These are phyloP conservation scores for Platyrinchus mystaceus DNA, from an alignment of 2,797 vertebrate species.

Conservation along the genomic window DNA sequence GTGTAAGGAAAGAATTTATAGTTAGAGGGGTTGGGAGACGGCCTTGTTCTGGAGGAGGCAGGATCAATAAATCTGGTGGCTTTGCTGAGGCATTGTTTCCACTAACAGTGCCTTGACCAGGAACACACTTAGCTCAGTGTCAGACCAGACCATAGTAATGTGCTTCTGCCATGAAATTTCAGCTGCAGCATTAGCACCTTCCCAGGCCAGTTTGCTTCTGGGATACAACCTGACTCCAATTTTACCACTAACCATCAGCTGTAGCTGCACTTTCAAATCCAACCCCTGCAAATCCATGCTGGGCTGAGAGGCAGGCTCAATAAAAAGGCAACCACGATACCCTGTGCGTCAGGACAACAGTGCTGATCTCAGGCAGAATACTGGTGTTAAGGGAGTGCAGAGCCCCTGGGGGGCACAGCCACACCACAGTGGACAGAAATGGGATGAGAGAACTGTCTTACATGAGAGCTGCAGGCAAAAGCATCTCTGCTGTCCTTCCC, in stretches of 20 bases:
- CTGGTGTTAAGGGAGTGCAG: background rate
- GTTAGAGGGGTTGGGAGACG: background rate
- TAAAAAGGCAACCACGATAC: accelerated
- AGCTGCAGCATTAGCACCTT: background rate
- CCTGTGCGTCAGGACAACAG: background rate
- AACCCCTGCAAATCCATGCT: background rate
- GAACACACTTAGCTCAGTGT: background rate
- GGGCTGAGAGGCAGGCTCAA: background rate
- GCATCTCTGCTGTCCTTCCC: background rate
- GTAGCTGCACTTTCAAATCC: background rate
- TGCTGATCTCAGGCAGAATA: background rate
- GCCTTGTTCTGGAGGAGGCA: background rate
- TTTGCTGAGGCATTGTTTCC: background rate
- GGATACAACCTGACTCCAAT: background rate
- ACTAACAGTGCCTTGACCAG: background rate
- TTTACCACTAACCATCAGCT: background rate
- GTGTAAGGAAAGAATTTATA: background rate
- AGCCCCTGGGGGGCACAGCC: background rate
- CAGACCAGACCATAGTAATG: background rate
- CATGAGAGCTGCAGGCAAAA: background rate
- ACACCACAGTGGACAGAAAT: background rate
- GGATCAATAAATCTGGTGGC: background rate
- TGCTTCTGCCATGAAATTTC: background rate
- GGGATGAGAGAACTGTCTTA: background rate
- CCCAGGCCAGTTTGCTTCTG: background rate